Conservation (phyloP, 2,888 invertebrate genomes). For the Cactoblastis cactorum region DNA sequence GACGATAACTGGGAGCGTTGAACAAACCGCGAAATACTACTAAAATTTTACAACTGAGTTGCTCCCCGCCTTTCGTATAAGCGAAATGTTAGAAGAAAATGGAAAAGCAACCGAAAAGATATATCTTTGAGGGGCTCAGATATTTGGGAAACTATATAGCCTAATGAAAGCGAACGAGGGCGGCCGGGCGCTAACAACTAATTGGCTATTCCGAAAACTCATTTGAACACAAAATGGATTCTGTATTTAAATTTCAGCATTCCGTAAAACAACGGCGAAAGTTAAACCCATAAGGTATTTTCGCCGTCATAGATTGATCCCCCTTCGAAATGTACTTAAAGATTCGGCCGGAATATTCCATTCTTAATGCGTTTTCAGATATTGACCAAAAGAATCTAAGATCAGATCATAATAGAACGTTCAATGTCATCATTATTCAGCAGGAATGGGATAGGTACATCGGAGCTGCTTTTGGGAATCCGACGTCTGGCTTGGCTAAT, state of each 20-base stretch:
- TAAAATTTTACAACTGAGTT: slow-evolving; percentile 67
- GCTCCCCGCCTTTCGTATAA: slow-evolving; percentile 50
- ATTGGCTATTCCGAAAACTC: slow-evolving; percentile 79
- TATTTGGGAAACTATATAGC: slow-evolving; percentile 78
- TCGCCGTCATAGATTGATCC: slow-evolving; percentile 44
- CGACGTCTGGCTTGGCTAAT: slow-evolving; percentile 69
- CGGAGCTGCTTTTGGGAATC: slow-evolving; percentile 62
- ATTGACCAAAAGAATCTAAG: slow-evolving; percentile 23
- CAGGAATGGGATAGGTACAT: slow-evolving; percentile 43
- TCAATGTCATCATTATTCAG: slow-evolving; percentile 66
- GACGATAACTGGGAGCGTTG: slow-evolving; percentile 24
- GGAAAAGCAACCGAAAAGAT: slow-evolving; percentile 70
- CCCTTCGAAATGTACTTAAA: slow-evolving; percentile 9
- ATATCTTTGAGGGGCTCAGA: slow-evolving; percentile 73
- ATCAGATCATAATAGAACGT: slow-evolving; percentile 43
- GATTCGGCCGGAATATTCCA: neutral
- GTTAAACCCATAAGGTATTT: slow-evolving; percentile 67
- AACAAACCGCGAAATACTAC: slow-evolving; percentile 58
- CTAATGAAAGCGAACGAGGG: slow-evolving; percentile 78
- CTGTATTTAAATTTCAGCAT: slow-evolving; percentile 78
- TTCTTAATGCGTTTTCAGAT: neutral
- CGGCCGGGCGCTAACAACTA: slow-evolving; percentile 78
- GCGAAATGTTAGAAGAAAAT: slow-evolving; percentile 67
- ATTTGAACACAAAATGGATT: slow-evolving; percentile 79
- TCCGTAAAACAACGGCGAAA: slow-evolving; percentile 73